Base-by-base conservation (phyloP, 2,888 invertebrate species). In the Helicoverpa assulta region DNA sequence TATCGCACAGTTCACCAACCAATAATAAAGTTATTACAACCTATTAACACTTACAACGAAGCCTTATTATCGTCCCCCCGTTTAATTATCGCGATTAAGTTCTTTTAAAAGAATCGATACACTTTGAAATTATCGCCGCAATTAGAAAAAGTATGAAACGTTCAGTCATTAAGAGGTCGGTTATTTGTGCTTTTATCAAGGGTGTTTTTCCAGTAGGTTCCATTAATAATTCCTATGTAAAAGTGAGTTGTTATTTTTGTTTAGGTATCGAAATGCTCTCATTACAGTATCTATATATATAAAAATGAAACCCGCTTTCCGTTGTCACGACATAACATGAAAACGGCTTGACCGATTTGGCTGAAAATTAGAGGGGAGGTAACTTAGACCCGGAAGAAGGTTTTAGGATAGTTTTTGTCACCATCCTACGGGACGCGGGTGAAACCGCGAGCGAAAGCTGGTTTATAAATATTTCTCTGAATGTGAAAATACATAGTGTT, bases 71-170 rank as follows among this genome's bases (percentile, higher is more conserved):
- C 55, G 40, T 52, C 5, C 18, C 40, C 7, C 57, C 29, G 57
- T 76, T 40, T 80, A 76, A 80, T 80, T 80, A 80, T 70, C 76
- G 64, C 63, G 6, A 60, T 62, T 14, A 47, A 61, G 16, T 51
- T 55, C 59, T 79, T 63, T 60, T 47, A 56, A 60, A 63, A 67
- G 67, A 40, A 62, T n/a, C 21, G 52, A 65, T 43, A 60, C 57
- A 43, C 16, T 80, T 78, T 54, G 40, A 75, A 80, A 74, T 78
- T 63, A 66, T 72, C 61, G 61, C 52, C 14, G 66, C 77, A 63
- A 73, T 62, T 64, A 58, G 16, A 65, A 80, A 73, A 75, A 29
- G 18, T 12, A 43, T 50, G 54, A 61, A 55, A 50, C 18, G 14
- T 62, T 59, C 16, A 14, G 8, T 37, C 37, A 77, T 77, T 80